A percentile compares a stretch with the other conserved stretches of the same genome.
Evolutionary conservation across 2,113 vertebrate genomes (phyloP).

Genomic region (Larimichthys crocea): DNA sequence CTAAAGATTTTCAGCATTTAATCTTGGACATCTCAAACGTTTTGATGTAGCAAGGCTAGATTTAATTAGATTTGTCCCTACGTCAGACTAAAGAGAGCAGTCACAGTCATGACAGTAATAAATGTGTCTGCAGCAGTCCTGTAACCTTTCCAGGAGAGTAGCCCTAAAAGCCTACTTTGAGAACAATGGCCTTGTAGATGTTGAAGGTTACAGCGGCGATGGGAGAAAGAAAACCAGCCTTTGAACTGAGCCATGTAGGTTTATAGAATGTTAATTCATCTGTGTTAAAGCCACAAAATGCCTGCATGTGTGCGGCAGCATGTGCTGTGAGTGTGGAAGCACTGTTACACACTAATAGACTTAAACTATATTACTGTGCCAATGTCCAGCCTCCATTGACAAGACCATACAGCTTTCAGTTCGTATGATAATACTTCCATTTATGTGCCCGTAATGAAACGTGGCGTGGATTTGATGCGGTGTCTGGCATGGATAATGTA

Average conservation of each 20-base stretch:
- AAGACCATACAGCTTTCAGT: not conserved
- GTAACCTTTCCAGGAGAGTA: not conserved
- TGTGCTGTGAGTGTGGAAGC: no score
- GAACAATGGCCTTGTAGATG: not conserved
- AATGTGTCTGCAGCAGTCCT: not conserved
- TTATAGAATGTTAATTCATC: not conserved
- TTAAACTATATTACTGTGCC: not conserved
- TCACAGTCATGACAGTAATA: not conserved
- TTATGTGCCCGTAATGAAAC: not conserved
- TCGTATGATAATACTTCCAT: not conserved
- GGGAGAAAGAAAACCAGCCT: not conserved
- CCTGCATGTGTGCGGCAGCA: not conserved
- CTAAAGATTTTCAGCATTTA: not conserved
- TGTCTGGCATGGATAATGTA: slow-evolving; percentile 4
- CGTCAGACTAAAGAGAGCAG: not conserved
- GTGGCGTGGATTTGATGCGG: slow-evolving; percentile 6
- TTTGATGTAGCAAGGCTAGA: not conserved
- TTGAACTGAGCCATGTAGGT: not conserved
- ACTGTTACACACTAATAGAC: not conserved
- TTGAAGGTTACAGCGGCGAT: slow-evolving; percentile 6
- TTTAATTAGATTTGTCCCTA: not conserved
- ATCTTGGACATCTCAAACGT: not conserved
- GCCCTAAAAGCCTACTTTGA: not conserved
- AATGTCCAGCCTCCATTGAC: not conserved
- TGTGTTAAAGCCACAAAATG: not conserved